Conservation (phyloP, 2,113 vertebrate species). For the Tyto alba region DNA sequence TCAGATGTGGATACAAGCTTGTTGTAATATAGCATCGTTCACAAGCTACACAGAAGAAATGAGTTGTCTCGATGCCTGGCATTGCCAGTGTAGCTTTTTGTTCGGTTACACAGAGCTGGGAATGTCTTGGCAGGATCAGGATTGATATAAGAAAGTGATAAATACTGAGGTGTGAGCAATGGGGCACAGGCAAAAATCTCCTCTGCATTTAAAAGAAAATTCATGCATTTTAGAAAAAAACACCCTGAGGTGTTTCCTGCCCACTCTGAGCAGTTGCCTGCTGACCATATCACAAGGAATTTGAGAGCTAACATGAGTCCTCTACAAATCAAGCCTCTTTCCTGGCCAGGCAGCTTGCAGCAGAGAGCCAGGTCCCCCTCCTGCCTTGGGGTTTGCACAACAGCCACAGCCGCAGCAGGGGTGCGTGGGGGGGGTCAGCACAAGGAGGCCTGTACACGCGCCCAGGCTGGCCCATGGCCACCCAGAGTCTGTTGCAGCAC, state of each 20-base stretch:
- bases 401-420: not conserved
- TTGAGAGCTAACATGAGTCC: not conserved
- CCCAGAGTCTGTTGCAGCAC: not conserved
- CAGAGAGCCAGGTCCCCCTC: too few species aligned
- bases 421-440: not conserved
- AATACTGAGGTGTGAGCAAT: not conserved
- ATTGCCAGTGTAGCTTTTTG: not conserved
- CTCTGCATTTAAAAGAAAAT: not conserved
- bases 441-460: accelerated
- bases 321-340: not conserved
- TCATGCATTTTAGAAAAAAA: not conserved
- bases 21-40: not conserved
- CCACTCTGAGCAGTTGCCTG: not conserved
- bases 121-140: not conserved
- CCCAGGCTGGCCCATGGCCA: accelerated
- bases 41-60: not conserved
- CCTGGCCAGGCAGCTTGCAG: not conserved
- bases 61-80: not conserved
- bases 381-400: not conserved
- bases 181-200: not conserved
- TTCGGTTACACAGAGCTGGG: not conserved
- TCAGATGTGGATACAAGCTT: not conserved
- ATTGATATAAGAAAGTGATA: not conserved
- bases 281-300: not conserved
- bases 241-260: not conserved